Base-by-base conservation (phyloP, 2,113 vertebrate genomes). In the Gorsachius goisagi region DNA sequence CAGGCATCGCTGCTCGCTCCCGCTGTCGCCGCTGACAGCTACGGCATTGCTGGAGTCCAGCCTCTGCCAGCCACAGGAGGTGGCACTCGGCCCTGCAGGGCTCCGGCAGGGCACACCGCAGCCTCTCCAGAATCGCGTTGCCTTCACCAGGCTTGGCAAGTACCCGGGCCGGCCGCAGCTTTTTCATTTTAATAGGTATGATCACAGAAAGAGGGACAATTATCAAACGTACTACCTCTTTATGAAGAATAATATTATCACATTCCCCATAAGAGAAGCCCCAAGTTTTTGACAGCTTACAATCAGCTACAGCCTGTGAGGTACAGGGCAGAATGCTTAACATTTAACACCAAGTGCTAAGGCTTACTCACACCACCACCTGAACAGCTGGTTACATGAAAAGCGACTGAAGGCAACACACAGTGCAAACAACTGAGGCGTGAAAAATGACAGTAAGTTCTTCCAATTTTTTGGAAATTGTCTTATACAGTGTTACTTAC, bases 21-120 rank as follows among this genome's bases (percentile, higher is more conserved):
- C 5, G 23, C 33, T 47, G 9, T 6, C 2, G 27, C 64, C 4
- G 1, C 5, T 17, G 33, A 39, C 63, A 35, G 2, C 53, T 10
- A 6, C 4, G 0, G 39, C 1, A 22, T 15, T 9, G 45, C 64
- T 59, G 1, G 1, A 72, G n/a, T 27, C 23, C 32, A 67, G 55
- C 60, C 55, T 63, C 63, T 66, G 9, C 9, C 22, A 66, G 47
- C n/a, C 58, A 9, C 4, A 1, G 10, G 3, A 26, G 69, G 60
- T 2, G 9, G 60, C 39, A 15, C 14, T 15, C 1, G 2, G 52
- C 32, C 33, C n/a, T 21, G n/a, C 24, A 5, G 39, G 49, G 21
- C 27, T 9, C 52, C 15, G 16, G 52, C 52, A 28, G 52, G 30
- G 52, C 16, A 55, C 27, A 26, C 45, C 8, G 5, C 55, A 41